Evolutionary conservation across 2,113 vertebrate species (phyloP).

Genomic region (Tamias sibiricus): DNA sequence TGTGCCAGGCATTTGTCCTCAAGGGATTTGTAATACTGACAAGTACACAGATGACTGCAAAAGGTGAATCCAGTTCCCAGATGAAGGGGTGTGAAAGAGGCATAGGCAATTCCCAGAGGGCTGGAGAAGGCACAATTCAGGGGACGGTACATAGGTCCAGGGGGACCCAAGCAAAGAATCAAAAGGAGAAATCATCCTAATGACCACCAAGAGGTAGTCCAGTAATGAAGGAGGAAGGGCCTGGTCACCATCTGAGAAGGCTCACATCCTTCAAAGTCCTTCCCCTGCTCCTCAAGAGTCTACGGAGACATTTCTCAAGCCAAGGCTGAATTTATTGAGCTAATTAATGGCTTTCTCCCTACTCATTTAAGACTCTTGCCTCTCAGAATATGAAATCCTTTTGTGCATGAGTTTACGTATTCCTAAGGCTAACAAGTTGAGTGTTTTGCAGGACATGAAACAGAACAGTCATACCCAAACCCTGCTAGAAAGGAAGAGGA

Average conservation of each 20-base stretch:
- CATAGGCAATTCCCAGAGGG: too few species aligned
- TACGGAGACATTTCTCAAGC: not conserved
- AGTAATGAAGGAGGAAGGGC: not conserved
- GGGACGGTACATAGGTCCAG: not conserved
- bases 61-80: not conserved
- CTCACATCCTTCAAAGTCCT: not conserved
- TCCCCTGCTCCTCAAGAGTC: not conserved
- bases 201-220: not conserved
- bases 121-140: not conserved
- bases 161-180: not conserved
- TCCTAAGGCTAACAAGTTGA: not conserved
- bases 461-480: not conserved
- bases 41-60: not conserved
- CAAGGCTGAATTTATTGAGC: not conserved
- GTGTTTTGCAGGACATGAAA: not conserved
- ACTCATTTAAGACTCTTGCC: not conserved
- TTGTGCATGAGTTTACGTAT: not conserved
- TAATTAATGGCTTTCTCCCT: not conserved
- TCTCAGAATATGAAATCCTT: not conserved
- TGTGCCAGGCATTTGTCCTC: not conserved
- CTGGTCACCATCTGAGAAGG: not conserved
- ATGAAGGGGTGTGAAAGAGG: not conserved
- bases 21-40: not conserved
- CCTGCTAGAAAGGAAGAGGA: not conserved
- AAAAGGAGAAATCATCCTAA: not conserved